A percentile compares a stretch with the other conserved stretches of the same genome.
Conservation (phyloP, 2,797 vertebrate genomes). For the Argyrosomus regius region DNA sequence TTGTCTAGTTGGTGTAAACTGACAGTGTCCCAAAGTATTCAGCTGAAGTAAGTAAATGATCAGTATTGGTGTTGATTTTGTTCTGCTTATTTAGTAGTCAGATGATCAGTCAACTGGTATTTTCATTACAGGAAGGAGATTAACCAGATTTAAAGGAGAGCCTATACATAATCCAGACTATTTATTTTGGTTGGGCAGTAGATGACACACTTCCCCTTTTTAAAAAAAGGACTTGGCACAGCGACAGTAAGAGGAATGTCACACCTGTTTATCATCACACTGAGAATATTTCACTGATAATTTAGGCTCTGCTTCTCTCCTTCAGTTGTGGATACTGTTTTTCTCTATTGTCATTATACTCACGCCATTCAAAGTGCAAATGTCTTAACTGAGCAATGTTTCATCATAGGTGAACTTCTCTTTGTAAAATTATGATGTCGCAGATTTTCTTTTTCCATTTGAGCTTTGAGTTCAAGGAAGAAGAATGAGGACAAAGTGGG, state of each 20-base stretch:
- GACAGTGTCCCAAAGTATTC: neutral
- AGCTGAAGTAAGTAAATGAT: neutral
- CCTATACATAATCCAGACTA: neutral
- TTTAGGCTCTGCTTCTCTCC: slow-evolving; percentile 20
- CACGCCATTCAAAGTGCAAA: neutral
- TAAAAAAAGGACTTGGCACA: slow-evolving; percentile 22
- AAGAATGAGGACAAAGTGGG: neutral
- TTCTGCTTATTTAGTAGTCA: neutral
- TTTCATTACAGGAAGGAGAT: neutral
- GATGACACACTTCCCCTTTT: slow-evolving; percentile 25
- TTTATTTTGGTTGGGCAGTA: slow-evolving; percentile 5
- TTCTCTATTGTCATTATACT: neutral
- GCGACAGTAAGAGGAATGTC: slow-evolving; percentile 58
- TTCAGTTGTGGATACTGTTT: slow-evolving; percentile 6
- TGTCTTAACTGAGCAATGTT: neutral
- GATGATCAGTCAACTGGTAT: neutral
- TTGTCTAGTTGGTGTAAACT: neutral
- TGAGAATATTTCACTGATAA: slow-evolving; percentile 44
- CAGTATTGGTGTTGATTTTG: neutral
- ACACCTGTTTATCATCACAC: slow-evolving; percentile 53
- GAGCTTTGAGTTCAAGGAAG: neutral
- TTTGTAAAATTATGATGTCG: neutral
- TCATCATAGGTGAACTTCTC: neutral
- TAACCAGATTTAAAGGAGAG: neutral
- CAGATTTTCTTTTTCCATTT: neutral